Evolutionary conservation across 2,888 invertebrate species (phyloP).

Genomic region (Thymelicus sylvestris): DNA sequence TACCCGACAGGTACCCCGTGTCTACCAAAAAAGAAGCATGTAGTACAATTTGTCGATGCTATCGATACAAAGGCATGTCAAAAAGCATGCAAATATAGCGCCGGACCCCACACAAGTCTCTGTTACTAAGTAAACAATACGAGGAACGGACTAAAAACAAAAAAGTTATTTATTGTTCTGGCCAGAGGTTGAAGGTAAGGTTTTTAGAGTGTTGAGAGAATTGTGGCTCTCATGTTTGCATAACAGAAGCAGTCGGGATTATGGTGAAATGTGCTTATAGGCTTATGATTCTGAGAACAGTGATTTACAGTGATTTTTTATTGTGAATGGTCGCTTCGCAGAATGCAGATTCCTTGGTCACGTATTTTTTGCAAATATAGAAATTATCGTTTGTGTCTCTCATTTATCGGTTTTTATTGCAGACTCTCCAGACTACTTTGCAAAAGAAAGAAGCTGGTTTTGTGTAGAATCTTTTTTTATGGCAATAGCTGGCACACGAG

Average conservation of each 20-base stretch:
- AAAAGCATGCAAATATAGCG: constrained; percentile 51
- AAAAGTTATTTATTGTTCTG: constrained; percentile 53
- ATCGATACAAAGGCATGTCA: constrained; percentile 40
- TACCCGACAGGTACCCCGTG: constrained; percentile 21
- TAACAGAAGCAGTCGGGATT: constrained; percentile 33
- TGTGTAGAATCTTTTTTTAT: no score
- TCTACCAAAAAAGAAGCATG: constrained; percentile 36
- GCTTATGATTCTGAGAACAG: constrained; percentile 26
- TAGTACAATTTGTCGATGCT: constrained; percentile 34
- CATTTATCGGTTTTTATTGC: background rate
- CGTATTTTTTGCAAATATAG: constrained; percentile 2
- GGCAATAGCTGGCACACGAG: no score
- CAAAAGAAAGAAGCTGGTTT: no score
- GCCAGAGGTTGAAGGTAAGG: constrained; percentile 53
- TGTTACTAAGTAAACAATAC: constrained; percentile 58
- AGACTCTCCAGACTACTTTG: background rate
- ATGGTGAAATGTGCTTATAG: constrained; percentile 31
- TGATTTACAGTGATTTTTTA: constrained; percentile 30
- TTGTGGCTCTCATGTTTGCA: constrained; percentile 35
- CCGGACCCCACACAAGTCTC: constrained; percentile 50
- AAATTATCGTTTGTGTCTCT: constrained; percentile 1
- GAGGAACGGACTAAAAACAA: constrained; percentile 45
- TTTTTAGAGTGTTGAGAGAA: constrained; percentile 37
- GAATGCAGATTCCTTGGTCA: constrained; percentile 27
- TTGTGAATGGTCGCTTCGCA: constrained; percentile 23